Evolutionary conservation across 2,113 vertebrate genomes (phyloP), one percentile per base, ranked within the genome.

Genomic region (Apistogramma diplotaenia): DNA sequence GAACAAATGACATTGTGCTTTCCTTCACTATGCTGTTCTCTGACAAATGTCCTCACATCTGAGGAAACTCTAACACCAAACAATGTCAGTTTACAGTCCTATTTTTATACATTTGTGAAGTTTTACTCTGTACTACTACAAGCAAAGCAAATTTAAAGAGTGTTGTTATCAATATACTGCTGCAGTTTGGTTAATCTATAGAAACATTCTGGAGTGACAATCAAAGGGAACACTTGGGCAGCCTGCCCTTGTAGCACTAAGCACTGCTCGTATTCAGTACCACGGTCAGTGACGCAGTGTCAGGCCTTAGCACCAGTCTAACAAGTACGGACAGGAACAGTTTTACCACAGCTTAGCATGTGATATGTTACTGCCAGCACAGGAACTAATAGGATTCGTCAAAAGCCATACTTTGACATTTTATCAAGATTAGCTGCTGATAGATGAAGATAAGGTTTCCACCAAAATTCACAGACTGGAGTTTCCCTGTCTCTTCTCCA

Each of bases 201-300:
- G 62, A 21, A 54, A 10, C 3, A n/a, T n/a, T 10, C 1, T 53
- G 19, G 49, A 25, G 0, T 70, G 25, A 51, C 25, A 70, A 31
- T 51, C 29, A 13, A 4, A 2, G 3, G 18, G 65, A 70, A 31
- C 43, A 70, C 31, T 49, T 43, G 61, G 25, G 65, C 25, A 49
- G 27, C 9, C 11, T 21, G 23, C 35, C 9, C 33, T 54, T 62
- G 10, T 60, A 58, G 25, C 23, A 11, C 58, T 49, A 40, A 76
- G 65, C 25, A 51, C 43, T 70, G 10, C 56, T 62, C 25, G 9
- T 12, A 18, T 84, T 89, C 83, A 90, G 88, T 78, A 88, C 85
- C 86, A 91, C 3, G 88, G 89, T 67, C 89, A 90, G 90, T 37
- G 82, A 83, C 79, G 59, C 65, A 77, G 46, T 60, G 13, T 74